Evolutionary conservation across 1,140 invertebrate species (phyloP).

Genomic region (Drosophila insularis): DNA sequence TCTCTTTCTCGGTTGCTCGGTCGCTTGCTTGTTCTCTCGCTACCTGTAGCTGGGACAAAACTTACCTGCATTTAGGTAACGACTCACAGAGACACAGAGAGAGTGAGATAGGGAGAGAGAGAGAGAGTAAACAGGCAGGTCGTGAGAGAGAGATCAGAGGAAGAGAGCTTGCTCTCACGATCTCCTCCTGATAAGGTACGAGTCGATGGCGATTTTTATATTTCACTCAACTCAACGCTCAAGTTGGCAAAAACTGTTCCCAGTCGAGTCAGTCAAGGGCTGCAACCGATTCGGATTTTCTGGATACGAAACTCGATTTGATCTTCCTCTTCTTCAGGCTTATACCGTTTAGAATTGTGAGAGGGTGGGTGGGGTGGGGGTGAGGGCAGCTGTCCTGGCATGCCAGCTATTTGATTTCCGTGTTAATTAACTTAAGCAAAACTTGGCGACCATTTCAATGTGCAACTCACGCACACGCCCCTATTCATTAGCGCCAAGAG

Average conservation of each 20-base stretch:
- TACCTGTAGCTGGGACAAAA: conserved; percentile 2
- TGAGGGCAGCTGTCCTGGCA: conserved; percentile 43
- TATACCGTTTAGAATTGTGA: no score
- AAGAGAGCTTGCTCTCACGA: conserved; percentile 6
- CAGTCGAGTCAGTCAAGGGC: conserved; percentile 8
- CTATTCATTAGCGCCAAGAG: conserved; percentile 74
- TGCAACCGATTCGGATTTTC: conserved; percentile 13
- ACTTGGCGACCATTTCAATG: conserved; percentile 58
- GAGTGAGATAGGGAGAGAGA: neutral
- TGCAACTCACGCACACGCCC: conserved; percentile 76
- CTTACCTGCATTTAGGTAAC: conserved; percentile 5
- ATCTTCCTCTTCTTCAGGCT: no score
- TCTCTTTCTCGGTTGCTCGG: neutral
- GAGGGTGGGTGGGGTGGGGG: neutral
- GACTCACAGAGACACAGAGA: neutral
- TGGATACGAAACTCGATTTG: neutral
- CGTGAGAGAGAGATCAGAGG: conserved; percentile 18
- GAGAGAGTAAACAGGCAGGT: conserved; percentile 20
- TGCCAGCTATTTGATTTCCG: conserved; percentile 77
- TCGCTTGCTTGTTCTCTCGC: conserved; percentile 4
- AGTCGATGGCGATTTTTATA: neutral
- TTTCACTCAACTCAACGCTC: neutral
- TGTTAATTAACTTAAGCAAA: conserved; percentile 78
- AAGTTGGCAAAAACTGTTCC: conserved; percentile 36
- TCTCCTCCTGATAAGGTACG: conserved; percentile 10